phyloP scores from a whole-genome alignment of 1,140 invertebrate genomes.

The Bombus breviceps region DNA sequence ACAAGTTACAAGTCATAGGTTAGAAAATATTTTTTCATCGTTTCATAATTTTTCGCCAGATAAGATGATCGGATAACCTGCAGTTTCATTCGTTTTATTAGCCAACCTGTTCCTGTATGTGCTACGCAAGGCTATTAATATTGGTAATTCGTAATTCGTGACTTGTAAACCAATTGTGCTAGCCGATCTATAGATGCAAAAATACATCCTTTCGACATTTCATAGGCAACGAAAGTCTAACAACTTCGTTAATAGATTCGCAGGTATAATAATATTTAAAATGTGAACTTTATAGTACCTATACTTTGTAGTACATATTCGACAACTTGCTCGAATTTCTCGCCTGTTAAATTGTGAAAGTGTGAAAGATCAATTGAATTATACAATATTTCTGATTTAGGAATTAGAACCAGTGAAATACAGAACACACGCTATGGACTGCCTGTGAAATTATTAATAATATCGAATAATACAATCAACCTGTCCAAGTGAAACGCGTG shows the following conservation, averaged over 20 bases:
- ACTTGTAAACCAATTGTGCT: not conserved
- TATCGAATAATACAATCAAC: not conserved
- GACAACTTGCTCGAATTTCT: no score
- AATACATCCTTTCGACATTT: not conserved
- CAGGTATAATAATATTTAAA: not conserved
- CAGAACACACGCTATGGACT: not conserved
- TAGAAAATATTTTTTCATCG: not conserved
- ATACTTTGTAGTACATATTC: no score
- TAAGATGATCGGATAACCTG: not conserved
- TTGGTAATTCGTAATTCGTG: not conserved
- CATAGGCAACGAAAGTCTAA: not conserved
- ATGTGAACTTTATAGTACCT: not conserved
- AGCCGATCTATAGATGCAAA: not conserved
- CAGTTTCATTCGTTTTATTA: not conserved
- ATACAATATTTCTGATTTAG: no score
- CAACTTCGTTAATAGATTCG: not conserved
- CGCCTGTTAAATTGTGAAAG: not conserved
- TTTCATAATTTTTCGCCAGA: not conserved
- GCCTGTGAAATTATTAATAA: not conserved
- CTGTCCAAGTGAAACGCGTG: not conserved
- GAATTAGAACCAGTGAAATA: no score
- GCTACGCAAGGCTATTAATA: not conserved
- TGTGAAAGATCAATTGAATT: not conserved
- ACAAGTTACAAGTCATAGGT: not conserved
- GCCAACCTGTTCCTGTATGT: not conserved